Conservation (phyloP, 35 echinoderm and acorn worm genomes). For the Lytechinus variegatus region DNA sequence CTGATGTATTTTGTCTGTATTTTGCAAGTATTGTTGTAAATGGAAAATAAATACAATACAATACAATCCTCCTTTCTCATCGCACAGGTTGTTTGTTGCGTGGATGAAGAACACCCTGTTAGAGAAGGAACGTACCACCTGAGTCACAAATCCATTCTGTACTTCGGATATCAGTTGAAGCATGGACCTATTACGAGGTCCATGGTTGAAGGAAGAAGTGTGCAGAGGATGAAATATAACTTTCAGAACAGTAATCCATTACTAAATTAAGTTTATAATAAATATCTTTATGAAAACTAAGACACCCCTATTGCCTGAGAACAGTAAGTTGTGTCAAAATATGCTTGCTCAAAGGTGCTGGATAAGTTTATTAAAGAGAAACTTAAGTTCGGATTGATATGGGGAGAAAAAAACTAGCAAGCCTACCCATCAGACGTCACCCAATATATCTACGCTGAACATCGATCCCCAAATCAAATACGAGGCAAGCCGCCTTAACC, state of each 20-base stretch:
- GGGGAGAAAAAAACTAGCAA: background rate
- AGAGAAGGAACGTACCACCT: background rate
- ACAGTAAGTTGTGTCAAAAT: no score
- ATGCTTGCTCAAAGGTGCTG: background rate
- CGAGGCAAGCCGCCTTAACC: background rate
- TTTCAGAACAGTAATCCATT: no score
- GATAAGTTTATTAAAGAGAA: background rate
- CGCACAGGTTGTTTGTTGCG: background rate
- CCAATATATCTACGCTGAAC: background rate
- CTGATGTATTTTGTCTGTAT: no score
- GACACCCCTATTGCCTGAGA: no score
- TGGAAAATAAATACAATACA: no score
- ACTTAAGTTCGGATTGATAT: no score
- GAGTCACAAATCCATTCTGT: background rate
- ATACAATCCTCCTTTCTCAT: background rate
- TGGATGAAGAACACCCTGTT: background rate
- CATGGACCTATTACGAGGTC: no score
- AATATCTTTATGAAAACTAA: no score
- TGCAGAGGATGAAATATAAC: no score
- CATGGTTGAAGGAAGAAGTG: no score
- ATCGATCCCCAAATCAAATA: background rate
- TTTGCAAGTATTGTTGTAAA: no score
- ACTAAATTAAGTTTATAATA: no score
- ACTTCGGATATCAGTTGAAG: background rate
- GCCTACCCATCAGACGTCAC: background rate